Evolutionary conservation across 2,113 vertebrate genomes (phyloP).

Genomic region (Poicephalus meyeri): DNA sequence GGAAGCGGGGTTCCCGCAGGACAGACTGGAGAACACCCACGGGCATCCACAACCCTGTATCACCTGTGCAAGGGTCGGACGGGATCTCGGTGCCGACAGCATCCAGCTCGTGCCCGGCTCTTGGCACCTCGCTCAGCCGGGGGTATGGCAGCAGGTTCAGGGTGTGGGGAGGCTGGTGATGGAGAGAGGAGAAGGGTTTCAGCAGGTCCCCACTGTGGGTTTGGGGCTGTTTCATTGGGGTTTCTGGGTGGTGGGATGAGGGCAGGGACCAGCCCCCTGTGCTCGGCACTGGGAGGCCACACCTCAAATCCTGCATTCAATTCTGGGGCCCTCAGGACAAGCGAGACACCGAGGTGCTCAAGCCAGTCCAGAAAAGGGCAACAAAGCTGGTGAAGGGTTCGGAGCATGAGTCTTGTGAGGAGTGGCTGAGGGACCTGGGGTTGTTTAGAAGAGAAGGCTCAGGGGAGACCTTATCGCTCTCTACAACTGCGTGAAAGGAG

Average conservation of each 20-base stretch:
- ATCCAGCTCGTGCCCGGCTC: neutral
- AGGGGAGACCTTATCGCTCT: neutral
- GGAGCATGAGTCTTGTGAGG: neutral
- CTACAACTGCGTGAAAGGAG: neutral
- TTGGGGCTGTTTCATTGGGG: neutral
- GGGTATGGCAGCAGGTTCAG: neutral
- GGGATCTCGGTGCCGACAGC: neutral
- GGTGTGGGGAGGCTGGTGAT: neutral
- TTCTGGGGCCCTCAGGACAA: neutral
- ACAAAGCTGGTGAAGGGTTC: neutral
- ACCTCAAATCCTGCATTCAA: neutral
- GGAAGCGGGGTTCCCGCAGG: neutral
- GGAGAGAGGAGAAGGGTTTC: neutral
- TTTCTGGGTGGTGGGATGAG: neutral
- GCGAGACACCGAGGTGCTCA: neutral
- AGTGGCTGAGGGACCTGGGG: neutral
- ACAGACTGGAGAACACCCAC: accelerated
- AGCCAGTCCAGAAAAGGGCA: neutral
- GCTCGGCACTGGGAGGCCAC: neutral
- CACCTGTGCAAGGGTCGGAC: slow-evolving; percentile 21
- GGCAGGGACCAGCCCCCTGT: too few species aligned
- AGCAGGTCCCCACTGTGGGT: neutral
- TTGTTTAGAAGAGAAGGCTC: neutral
- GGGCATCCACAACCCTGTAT: neutral
- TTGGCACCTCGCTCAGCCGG: neutral